Percentiles rank a stretch among this genome's conserved stretches.
Conservation (phyloP, 2,113 vertebrate species). For the Oxyruncus cristatus region DNA sequence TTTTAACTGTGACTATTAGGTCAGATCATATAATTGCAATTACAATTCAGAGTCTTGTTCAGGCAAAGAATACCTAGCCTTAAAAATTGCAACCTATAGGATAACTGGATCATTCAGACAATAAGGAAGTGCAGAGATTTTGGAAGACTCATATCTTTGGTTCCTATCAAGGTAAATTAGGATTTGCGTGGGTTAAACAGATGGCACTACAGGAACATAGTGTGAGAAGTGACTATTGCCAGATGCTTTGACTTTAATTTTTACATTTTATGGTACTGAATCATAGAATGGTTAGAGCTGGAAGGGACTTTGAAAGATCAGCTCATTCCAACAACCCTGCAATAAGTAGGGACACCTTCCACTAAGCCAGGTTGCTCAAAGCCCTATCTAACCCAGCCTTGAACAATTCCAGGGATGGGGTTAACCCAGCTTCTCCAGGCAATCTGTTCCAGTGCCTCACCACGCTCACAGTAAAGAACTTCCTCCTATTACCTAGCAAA, state of each 20-base stretch:
- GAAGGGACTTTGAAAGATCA: neutral
- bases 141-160: neutral
- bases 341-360: neutral
- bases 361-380: neutral
- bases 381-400: neutral
- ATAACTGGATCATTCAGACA: neutral
- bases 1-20: neutral
- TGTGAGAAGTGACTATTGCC: neutral
- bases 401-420: neutral
- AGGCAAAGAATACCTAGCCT: neutral
- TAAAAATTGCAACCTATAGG: neutral
- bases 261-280: neutral
- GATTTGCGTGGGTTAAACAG: neutral
- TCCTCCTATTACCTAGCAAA: neutral
- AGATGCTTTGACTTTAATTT: neutral
- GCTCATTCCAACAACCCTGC: neutral
- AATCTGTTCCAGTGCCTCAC: neutral
- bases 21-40: neutral
- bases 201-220: neutral
- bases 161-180: neutral
- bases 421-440: neutral
- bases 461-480: neutral
- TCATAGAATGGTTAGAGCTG: neutral
- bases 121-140: neutral
- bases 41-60: neutral